These are phyloP conservation scores for Caretta caretta DNA, from an alignment of 2,113 vertebrate genomes.

Conservation along the genomic window DNA sequence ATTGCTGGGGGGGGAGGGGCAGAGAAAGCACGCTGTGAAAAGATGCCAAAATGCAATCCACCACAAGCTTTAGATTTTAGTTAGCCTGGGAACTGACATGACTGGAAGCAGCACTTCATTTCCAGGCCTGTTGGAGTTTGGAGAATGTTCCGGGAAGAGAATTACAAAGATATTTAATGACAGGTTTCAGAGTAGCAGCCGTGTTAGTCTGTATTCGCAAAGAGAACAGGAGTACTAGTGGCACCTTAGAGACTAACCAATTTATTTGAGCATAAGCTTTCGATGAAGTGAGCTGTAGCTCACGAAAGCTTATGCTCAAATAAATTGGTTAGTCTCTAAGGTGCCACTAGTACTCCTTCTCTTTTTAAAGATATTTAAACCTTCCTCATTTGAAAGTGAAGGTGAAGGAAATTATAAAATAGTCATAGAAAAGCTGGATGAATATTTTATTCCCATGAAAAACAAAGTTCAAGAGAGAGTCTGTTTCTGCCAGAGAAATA, in stretches of 20 bases:
- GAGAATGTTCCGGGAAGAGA: background rate
- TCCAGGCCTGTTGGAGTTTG: background rate
- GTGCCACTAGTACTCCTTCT: too few relatives aligned
- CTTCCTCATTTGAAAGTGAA: background rate
- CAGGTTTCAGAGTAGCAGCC: too few relatives aligned
- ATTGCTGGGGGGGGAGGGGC: background rate
- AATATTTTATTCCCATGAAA: background rate
- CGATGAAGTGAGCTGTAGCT: too few relatives aligned
- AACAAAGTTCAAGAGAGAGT: background rate
- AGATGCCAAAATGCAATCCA: background rate
- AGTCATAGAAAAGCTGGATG: background rate
- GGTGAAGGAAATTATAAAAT: background rate
- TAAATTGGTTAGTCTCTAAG: too few relatives aligned
- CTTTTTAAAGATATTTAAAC: background rate
- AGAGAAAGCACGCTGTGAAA: background rate
- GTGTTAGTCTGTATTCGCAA: too few relatives aligned
- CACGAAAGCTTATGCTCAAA: too few relatives aligned
- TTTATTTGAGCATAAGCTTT: too few relatives aligned
- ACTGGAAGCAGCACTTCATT: background rate
- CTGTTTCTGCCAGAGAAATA: accelerated
- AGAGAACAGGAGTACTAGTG: too few relatives aligned
- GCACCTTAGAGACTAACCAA: too few relatives aligned
- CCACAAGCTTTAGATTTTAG: background rate
- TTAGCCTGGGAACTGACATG: accelerated
- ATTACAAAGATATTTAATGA: background rate